Evolutionary conservation across 2,888 invertebrate genomes (phyloP).

Genomic region (Coleophora deauratella): DNA sequence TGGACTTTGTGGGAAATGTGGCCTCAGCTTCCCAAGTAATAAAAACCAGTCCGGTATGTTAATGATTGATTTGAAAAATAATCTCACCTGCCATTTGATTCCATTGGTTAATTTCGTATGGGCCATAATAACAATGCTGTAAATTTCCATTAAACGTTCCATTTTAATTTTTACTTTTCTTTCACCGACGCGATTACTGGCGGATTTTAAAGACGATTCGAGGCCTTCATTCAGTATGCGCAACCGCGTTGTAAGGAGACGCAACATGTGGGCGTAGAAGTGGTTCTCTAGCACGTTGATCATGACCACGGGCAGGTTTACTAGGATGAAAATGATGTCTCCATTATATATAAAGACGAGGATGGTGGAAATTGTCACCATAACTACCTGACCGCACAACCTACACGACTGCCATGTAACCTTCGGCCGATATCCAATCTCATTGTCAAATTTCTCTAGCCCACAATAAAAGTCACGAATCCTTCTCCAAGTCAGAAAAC

Average conservation of each 20-base stretch:
- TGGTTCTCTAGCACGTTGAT: constrained; percentile 3
- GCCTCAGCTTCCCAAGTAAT: too few relatives aligned
- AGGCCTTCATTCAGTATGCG: constrained; percentile 1
- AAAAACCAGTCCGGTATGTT: background rate
- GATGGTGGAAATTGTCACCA: background rate
- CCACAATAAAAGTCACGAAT: constrained; percentile 12
- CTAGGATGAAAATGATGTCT: background rate
- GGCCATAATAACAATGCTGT: background rate
- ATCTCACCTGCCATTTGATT: constrained; percentile 1
- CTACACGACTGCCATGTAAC: background rate
- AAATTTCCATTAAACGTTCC: background rate
- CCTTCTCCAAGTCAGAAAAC: constrained; percentile 8
- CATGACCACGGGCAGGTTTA: background rate
- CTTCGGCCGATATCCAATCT: background rate
- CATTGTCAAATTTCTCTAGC: constrained; percentile 1
- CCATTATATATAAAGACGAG: background rate
- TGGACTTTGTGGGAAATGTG: too few relatives aligned
- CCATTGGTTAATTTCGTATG: background rate
- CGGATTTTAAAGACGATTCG: background rate
- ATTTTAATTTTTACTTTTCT: background rate
- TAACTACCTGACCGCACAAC: background rate
- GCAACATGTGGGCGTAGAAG: constrained; percentile 1
- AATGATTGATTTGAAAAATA: background rate
- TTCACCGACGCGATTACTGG: background rate
- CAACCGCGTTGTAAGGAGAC: background rate